These are phyloP conservation scores for Brachylomia viminalis DNA, from an alignment of 2,888 invertebrate species.

Conservation along the genomic window DNA sequence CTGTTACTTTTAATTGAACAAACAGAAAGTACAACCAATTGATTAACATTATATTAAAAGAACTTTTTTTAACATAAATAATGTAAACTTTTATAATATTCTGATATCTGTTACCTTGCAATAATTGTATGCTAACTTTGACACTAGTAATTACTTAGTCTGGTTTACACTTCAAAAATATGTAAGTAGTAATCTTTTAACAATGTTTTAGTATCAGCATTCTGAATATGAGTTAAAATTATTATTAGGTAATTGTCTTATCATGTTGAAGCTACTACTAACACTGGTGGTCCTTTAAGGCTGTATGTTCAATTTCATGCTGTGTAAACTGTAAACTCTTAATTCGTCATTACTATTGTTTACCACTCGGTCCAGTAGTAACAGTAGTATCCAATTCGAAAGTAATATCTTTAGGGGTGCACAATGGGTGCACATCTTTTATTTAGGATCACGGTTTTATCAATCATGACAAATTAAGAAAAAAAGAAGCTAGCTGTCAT, in stretches of 20 bases:
- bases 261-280: not conserved
- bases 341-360: not conserved
- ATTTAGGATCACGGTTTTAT: not conserved
- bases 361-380: not conserved
- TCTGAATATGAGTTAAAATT: not conserved
- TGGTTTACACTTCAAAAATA: not conserved
- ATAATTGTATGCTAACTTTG: constrained; percentile 9
- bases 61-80: not conserved
- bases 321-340: not conserved
- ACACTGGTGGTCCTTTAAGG: not conserved
- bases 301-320: not conserved
- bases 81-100: not conserved
- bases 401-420: not conserved
- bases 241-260: not conserved
- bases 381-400: not conserved
- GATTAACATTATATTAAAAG: not conserved
- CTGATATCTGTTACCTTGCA: not conserved
- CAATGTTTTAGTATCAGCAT: not conserved
- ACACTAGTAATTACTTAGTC: constrained; percentile 1
- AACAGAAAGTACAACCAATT: not conserved
- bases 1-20: not conserved
- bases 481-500: not conserved
- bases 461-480: not conserved
- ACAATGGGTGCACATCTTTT: no score
- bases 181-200: not conserved